Evolutionary conservation across 2,113 vertebrate species (phyloP).

Genomic region (Bothrops jararaca): DNA sequence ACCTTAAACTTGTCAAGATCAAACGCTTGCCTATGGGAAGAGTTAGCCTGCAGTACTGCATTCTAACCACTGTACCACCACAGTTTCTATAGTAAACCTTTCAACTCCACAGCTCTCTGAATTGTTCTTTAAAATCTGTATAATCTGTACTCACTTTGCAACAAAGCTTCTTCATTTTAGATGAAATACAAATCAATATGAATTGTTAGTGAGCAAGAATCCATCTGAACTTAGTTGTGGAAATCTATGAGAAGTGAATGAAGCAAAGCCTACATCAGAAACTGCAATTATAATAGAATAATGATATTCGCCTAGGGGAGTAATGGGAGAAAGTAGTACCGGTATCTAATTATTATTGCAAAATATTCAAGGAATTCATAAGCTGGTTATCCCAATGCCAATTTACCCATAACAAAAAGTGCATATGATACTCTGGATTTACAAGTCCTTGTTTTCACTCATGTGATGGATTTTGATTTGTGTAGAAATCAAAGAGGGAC

Average conservation of each 20-base stretch:
- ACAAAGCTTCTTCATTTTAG: neutral
- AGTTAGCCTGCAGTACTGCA: neutral
- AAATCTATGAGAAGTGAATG: neutral
- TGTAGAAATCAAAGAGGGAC: neutral
- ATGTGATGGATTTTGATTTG: neutral
- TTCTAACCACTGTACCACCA: neutral
- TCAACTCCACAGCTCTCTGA: neutral
- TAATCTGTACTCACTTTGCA: neutral
- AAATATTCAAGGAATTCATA: neutral
- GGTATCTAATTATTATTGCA: neutral
- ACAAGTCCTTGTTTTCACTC: neutral
- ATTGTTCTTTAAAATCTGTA: neutral
- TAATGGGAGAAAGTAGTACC: neutral
- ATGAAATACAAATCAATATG: neutral
- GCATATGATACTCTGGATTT: neutral
- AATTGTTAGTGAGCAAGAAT: neutral
- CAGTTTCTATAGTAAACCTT: neutral
- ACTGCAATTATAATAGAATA: neutral
- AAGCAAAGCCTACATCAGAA: neutral
- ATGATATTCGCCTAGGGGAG: neutral
- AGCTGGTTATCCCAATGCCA: neutral
- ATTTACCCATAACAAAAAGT: neutral
- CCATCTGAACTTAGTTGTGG: neutral
- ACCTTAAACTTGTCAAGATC: no score
- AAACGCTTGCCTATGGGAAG: no score